Evolutionary conservation across 2,888 invertebrate genomes (phyloP).

Genomic region (Nycteola revayana): DNA sequence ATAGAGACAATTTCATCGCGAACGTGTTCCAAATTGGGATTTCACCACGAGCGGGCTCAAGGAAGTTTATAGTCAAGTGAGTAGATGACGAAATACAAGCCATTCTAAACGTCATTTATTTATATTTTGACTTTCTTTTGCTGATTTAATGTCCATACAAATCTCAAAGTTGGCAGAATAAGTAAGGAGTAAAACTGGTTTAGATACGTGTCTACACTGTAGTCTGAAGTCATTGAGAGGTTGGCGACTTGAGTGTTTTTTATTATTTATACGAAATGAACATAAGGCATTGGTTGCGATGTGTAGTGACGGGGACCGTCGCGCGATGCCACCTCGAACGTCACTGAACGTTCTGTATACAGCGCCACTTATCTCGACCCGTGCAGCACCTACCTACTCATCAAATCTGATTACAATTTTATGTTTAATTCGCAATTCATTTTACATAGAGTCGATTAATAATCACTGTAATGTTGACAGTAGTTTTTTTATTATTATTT

Average conservation of each 20-base stretch:
- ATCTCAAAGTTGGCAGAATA: constrained; percentile 1
- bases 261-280: background rate
- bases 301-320: constrained; percentile 17
- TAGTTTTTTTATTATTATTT: too few relatives aligned
- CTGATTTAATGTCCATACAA: background rate
- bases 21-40: constrained; percentile 77
- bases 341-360: constrained; percentile 31
- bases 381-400: too few relatives aligned
- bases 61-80: constrained; percentile 79
- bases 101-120: constrained; percentile 11
- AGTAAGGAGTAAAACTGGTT: constrained; percentile 11
- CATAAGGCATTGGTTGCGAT: background rate
- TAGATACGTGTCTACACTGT: background rate
- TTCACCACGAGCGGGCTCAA: constrained; percentile 81
- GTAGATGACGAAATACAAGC: constrained; percentile 38
- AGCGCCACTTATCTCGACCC: constrained; percentile 38
- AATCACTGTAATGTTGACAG: too few relatives aligned
- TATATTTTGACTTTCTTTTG: constrained; percentile 28
- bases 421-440: constrained; percentile 18
- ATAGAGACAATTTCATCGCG: constrained; percentile 74
- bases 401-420: constrained; percentile 25
- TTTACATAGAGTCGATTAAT: background rate
- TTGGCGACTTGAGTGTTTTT: background rate
- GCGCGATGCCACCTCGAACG: constrained; percentile 27
- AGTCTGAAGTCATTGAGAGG: background rate